Evolutionary conservation across 2,888 invertebrate species (phyloP).

Genomic region (Gymnoscelis rufifasciata): DNA sequence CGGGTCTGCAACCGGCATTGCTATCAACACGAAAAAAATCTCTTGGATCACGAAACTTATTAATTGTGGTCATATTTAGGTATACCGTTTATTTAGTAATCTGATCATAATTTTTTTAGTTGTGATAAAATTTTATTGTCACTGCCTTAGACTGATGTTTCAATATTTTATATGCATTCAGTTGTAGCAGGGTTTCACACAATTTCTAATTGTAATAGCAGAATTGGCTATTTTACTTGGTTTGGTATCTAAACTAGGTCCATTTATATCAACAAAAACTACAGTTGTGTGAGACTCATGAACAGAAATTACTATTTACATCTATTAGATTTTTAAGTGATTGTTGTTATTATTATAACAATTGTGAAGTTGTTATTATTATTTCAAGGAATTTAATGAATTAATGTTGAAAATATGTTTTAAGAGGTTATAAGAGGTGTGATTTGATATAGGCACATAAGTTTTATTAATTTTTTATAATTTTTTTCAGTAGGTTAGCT

Average conservation of each 20-base stretch:
- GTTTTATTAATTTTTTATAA: conserved; percentile 49
- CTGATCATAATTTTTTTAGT: conserved; percentile 33
- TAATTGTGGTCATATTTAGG: conserved; percentile 2
- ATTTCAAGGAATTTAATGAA: conserved; percentile 69
- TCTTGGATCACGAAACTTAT: no score
- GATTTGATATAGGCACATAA: conserved; percentile 45
- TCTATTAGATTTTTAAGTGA: conserved; percentile 52
- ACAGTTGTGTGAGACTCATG: conserved; percentile 19
- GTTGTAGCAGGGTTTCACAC: conserved; percentile 3
- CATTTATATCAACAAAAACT: background rate
- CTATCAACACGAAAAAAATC: no score
- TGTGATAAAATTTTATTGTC: conserved; percentile 62
- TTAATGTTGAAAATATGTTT: conserved; percentile 53
- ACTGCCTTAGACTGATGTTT: conserved; percentile 77
- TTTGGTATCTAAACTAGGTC: background rate
- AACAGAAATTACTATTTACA: conserved; percentile 44
- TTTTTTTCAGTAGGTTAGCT: conserved; percentile 41
- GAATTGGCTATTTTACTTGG: no score
- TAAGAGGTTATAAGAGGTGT: conserved; percentile 54
- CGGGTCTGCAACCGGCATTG: no score
- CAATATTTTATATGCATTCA: conserved; percentile 54
- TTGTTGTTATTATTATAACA: conserved; percentile 68
- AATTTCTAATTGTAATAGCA: conserved; percentile 1
- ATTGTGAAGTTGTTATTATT: conserved; percentile 68
- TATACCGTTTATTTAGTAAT: conserved; percentile 15